These are phyloP conservation scores for Gortyna flavago DNA, from an alignment of 2,888 invertebrate genomes.

Conservation along the genomic window DNA sequence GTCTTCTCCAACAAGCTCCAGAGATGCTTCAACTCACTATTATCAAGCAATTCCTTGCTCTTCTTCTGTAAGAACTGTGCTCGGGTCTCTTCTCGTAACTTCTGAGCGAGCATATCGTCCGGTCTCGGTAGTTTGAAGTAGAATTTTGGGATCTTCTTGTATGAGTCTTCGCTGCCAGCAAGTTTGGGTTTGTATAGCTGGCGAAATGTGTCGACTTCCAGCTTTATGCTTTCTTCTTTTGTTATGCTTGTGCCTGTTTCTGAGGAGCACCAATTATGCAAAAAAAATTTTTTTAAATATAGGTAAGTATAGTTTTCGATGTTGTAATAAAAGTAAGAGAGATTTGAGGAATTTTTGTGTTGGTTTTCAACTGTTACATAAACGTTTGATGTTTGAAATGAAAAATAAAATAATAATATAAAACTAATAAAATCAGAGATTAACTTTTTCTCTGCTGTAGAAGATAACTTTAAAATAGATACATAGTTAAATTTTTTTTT, in stretches of 20 bases:
- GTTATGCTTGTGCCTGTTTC: slow-evolving; percentile 83
- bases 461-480: not conserved
- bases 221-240: slow-evolving; percentile 85
- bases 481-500: too few relatives aligned
- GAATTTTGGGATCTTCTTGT: slow-evolving; percentile 93
- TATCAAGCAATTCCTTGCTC: slow-evolving; percentile 95
- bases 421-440: not conserved
- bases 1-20: slow-evolving; percentile 96
- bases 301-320: not conserved
- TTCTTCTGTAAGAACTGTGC: slow-evolving; percentile 96
- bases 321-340: not conserved
- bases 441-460: not conserved
- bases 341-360: not conserved
- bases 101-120: slow-evolving; percentile 94
- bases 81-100: slow-evolving; percentile 96
- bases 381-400: not conserved
- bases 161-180: slow-evolving; percentile 86
- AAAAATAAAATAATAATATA: not conserved
- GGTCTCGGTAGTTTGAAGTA: slow-evolving; percentile 94
- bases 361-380: not conserved
- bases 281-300: too few relatives aligned
- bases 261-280: slow-evolving; percentile 53
- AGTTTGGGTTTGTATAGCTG: slow-evolving; percentile 89
- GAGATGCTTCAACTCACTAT: slow-evolving; percentile 95
- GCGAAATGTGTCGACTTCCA: slow-evolving; percentile 90